A percentile compares a stretch with the other conserved stretches of the same genome.
phyloP scores from a whole-genome alignment of 2,113 vertebrate species.

The Pseudonaja textilis region DNA sequence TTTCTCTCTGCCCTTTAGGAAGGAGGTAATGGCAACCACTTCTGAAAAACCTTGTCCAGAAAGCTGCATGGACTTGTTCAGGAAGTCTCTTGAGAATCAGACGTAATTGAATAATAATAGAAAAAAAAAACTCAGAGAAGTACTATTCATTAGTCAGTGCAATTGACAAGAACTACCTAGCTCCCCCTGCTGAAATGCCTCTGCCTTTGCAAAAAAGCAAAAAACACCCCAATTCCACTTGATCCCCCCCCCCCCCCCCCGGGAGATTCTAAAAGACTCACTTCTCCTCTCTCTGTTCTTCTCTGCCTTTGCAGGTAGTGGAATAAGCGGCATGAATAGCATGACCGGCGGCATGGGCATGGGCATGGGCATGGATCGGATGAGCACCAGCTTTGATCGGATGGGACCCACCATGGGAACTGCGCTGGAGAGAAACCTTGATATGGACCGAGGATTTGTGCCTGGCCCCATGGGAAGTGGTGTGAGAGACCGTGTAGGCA shows the following conservation, averaged over 20 bases:
- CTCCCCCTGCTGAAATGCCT: neutral
- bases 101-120: neutral
- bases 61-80: neutral
- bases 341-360: constrained; percentile 81
- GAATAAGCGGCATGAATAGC: constrained; percentile 84
- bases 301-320: constrained; percentile 60
- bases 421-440: constrained; percentile 82
- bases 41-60: neutral
- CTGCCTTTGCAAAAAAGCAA: neutral
- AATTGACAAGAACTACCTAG: neutral
- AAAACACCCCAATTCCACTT: neutral
- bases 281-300: neutral
- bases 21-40: neutral
- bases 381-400: constrained; percentile 87
- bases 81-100: neutral
- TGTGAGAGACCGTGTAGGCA: constrained; percentile 84
- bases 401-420: constrained; percentile 80
- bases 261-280: neutral
- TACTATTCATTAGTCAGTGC: no score
- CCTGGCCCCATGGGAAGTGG: constrained; percentile 83
- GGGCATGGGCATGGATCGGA: constrained; percentile 80
- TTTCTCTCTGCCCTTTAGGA: neutral
- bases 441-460: constrained; percentile 87
- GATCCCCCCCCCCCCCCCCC: neutral
- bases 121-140: neutral